Evolutionary conservation across 92 coral and sea anemone genomes (phyloP).

Genomic region (Porites evermanni): DNA sequence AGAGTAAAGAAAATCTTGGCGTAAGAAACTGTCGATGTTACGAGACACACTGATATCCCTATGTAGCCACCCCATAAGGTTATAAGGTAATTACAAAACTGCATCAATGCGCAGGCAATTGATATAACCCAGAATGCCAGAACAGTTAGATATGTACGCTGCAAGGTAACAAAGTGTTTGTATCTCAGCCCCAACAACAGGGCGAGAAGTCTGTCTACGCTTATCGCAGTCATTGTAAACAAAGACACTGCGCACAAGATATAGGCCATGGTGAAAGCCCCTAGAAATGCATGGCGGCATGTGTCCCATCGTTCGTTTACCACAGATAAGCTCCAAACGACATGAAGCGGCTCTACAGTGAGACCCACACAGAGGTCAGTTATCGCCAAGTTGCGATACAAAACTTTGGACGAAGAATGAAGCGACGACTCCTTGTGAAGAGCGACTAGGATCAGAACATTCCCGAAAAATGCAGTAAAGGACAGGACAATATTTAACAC

Average conservation of each 20-base stretch:
- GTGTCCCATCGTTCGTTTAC: neutral
- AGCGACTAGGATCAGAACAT: neutral
- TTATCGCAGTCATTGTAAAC: slow-evolving; percentile 6
- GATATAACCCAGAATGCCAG: neutral
- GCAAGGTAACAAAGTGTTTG: slow-evolving; percentile 15
- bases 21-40: neutral
- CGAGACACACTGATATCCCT: neutral
- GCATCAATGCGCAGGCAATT: neutral
- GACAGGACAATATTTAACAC: neutral
- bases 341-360: neutral
- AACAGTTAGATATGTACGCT: neutral
- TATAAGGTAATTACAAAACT: neutral
- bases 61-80: neutral
- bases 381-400: neutral
- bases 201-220: slow-evolving; percentile 35
- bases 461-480: neutral
- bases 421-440: neutral
- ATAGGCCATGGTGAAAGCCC: neutral
- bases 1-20: neutral
- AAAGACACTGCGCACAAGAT: slow-evolving; percentile 3
- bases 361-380: neutral
- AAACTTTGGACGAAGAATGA: neutral
- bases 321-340: neutral
- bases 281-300: neutral
- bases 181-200: slow-evolving; percentile 7